A percentile compares a stretch with the other conserved stretches of the same genome.
Conservation (phyloP, 1,140 invertebrate genomes). For the Drosophila bifasciata region DNA sequence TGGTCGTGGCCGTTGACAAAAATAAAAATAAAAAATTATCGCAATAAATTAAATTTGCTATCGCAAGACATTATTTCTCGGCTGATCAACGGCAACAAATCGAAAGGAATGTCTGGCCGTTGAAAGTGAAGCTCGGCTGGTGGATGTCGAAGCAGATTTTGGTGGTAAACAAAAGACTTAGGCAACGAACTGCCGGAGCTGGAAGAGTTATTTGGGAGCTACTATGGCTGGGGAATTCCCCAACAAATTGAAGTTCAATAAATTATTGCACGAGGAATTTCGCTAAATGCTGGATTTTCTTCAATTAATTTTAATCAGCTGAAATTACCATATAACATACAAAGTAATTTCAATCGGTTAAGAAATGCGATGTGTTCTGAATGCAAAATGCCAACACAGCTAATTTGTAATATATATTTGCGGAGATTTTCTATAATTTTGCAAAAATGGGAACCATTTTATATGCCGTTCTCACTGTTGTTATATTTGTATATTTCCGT, state of each 20-base stretch:
- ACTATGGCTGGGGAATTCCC: conserved; percentile 40
- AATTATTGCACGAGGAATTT: conserved; percentile 16
- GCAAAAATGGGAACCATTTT: too few relatives aligned
- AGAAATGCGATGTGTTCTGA: not conserved
- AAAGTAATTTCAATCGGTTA: not conserved
- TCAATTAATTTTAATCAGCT: conserved; percentile 32
- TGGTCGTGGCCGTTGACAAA: conserved; percentile 72
- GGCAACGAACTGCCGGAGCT: conserved; percentile 48
- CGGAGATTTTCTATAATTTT: too few relatives aligned
- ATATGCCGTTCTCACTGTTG: too few relatives aligned
- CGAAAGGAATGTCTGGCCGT: conserved; percentile 62
- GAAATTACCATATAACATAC: conserved; percentile 17
- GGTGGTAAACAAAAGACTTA: conserved; percentile 68
- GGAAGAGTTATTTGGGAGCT: conserved; percentile 20
- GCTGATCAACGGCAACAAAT: conserved; percentile 60
- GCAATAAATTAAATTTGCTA: conserved; percentile 82
- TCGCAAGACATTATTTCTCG: conserved; percentile 79
- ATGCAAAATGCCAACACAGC: too few relatives aligned
- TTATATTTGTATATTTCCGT: too few relatives aligned
- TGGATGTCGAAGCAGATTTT: conserved; percentile 49
- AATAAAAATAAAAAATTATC: conserved; percentile 82
- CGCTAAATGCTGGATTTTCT: conserved; percentile 18
- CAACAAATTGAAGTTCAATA: conserved; percentile 18
- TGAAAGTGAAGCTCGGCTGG: conserved; percentile 56
- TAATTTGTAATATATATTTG: too few relatives aligned